Conservation (phyloP, 2,797 vertebrate genomes). For the Chlorospingus flavigularis region DNA sequence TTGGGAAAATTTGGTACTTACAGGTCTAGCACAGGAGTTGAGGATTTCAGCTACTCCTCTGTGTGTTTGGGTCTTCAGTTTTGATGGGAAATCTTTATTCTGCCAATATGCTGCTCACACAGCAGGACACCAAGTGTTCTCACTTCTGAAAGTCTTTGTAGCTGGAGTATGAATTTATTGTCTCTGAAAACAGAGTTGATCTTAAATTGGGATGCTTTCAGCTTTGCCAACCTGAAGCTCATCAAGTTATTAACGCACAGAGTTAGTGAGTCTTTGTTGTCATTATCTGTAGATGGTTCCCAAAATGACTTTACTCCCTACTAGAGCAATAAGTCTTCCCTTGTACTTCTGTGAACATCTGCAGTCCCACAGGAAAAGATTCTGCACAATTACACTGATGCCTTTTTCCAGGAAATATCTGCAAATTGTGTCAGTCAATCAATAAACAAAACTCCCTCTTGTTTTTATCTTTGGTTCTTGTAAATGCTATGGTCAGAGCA, state of each 20-base stretch:
- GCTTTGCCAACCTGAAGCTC: background rate
- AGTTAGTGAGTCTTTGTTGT: background rate
- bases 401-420: conserved; percentile 16
- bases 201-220: background rate
- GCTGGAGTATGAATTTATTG: background rate
- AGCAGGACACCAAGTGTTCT: background rate
- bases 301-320: background rate
- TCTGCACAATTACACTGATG: background rate
- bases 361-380: background rate
- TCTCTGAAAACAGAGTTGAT: background rate
- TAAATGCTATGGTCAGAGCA: conserved; percentile 34
- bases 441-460: background rate
- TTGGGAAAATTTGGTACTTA: background rate
- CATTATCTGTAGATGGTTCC: background rate
- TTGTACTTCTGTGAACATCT: background rate
- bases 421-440: background rate
- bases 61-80: background rate
- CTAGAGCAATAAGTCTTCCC: background rate
- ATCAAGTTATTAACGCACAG: background rate
- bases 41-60: background rate
- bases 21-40: background rate
- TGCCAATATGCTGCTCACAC: background rate
- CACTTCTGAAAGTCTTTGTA: background rate
- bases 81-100: background rate
- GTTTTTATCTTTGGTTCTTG: conserved; percentile 43